Conservation (phyloP, 2,113 vertebrate species). For the Fregata magnificens region DNA sequence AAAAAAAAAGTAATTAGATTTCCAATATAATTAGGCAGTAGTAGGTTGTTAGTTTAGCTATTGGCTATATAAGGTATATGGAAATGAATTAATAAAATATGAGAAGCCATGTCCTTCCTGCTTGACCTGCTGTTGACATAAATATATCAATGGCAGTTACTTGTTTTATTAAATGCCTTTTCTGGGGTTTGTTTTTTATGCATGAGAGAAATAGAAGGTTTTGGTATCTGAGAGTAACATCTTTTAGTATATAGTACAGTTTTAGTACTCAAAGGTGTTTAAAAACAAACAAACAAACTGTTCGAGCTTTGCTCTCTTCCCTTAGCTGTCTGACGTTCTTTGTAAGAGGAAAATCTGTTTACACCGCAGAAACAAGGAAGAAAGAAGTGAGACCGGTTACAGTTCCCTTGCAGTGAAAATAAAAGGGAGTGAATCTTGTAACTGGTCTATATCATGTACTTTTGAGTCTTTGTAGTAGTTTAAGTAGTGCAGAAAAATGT, state of each 20-base stretch:
- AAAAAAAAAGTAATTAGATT: neutral
- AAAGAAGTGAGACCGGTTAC: neutral
- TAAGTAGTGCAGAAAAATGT: neutral
- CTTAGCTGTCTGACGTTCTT: neutral
- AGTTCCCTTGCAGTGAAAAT: neutral
- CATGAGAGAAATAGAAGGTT: neutral
- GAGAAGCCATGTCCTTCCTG: neutral
- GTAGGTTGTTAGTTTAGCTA: neutral
- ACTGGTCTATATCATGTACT: neutral
- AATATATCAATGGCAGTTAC: neutral
- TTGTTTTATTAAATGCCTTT: neutral
- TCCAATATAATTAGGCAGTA: neutral
- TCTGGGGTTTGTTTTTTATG: neutral
- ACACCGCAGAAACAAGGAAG: neutral
- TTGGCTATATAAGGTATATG: neutral
- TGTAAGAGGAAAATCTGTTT: neutral
- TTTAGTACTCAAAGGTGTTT: neutral
- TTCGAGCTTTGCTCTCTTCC: neutral
- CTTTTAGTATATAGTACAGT: neutral
- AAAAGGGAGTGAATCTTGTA: neutral
- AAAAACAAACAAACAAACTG: neutral
- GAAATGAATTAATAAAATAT: neutral
- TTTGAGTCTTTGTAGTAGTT: neutral
- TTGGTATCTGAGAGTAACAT: neutral
- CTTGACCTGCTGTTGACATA: neutral